Evolutionary conservation across 1,140 invertebrate species (phyloP).

Genomic region (Drosophila sproati): DNA sequence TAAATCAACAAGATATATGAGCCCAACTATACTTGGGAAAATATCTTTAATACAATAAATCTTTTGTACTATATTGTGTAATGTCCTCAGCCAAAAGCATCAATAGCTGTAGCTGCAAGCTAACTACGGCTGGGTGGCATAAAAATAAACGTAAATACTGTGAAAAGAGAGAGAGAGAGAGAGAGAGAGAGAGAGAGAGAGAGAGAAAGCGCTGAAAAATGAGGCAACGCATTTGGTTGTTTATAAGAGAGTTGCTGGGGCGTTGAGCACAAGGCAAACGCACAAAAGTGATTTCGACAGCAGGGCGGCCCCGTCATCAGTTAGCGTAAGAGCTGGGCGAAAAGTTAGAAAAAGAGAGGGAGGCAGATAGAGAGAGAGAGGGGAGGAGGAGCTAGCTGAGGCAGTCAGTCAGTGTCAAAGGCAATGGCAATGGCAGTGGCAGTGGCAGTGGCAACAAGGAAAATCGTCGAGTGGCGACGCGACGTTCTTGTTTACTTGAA

Average conservation of each 20-base stretch:
- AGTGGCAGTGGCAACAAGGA: constrained; percentile 21
- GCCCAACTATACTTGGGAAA: no score
- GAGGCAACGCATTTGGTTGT: constrained; percentile 48
- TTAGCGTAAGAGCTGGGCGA: constrained; percentile 10
- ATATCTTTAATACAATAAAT: no score
- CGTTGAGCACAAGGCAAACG: constrained; percentile 54
- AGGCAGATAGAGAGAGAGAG: no score
- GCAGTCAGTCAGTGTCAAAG: constrained; percentile 56
- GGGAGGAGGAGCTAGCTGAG: not conserved
- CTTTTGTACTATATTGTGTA: no score
- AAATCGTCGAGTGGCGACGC: constrained; percentile 37
- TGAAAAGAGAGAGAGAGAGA: constrained; percentile 15
- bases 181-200: not conserved
- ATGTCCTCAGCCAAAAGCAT: not conserved
- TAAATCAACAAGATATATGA: no score
- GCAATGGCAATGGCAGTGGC: constrained; percentile 21
- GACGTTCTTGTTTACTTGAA: constrained; percentile 69
- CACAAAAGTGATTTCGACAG: constrained; percentile 81
- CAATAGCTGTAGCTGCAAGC: not conserved
- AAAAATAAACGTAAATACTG: constrained; percentile 38
- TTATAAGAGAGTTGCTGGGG: constrained; percentile 14
- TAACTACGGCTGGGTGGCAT: not conserved
- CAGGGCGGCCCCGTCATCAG: constrained; percentile 65
- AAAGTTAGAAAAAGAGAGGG: not conserved
- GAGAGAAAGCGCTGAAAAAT: constrained; percentile 50